Evolutionary conservation across 2,888 invertebrate species (phyloP), one percentile per base, ranked within the genome.

Genomic region (Xylota sylvarum): DNA sequence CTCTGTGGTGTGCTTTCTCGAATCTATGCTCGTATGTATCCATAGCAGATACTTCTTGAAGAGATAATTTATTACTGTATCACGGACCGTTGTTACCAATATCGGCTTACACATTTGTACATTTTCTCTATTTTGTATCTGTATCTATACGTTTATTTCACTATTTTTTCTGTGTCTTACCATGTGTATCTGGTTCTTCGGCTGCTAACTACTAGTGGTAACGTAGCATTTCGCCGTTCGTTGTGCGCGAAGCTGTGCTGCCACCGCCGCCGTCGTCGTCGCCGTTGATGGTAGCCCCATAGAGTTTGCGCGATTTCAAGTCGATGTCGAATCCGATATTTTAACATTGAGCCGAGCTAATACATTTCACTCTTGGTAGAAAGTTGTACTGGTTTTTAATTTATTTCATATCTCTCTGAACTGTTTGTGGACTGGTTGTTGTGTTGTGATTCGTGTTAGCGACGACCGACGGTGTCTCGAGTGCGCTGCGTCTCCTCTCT

Each of bases 301-400:
- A 52, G 43, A 17, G 37, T 65, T 52, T 56, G 67, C 35, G 67
- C 80, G 76, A 72, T 70, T 76, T 76, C 70, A 65, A 64, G 76
- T 76, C 64, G 60, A 69, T 56, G 83, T 69, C 80, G 74, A 79
- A 79, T 79, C 62, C 81, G 77, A 77, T 86, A 86, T 73, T 77
- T 81, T 86, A 77, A 81, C 86, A 81, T 86, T 86, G 73, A 80
- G 80, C 73, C 52, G 81, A 77, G 86, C 86, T 86, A 86, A 86
- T 86, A 86, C 86, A 86, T 86, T 86, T 86, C 86, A 82, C 86
- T 86, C 86, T 86, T 77, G 67, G 72, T 86, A 86, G 86, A 86
- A 86, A 86, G 86, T 86, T 86, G 86, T 86, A 86, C 86, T 86
- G 86, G 81, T 86, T 86, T 85, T 72, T 74, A 81, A 86, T 81